These are phyloP conservation scores for Nematopogon swammerdamellus DNA, from an alignment of 2,888 invertebrate genomes.

Conservation along the genomic window DNA sequence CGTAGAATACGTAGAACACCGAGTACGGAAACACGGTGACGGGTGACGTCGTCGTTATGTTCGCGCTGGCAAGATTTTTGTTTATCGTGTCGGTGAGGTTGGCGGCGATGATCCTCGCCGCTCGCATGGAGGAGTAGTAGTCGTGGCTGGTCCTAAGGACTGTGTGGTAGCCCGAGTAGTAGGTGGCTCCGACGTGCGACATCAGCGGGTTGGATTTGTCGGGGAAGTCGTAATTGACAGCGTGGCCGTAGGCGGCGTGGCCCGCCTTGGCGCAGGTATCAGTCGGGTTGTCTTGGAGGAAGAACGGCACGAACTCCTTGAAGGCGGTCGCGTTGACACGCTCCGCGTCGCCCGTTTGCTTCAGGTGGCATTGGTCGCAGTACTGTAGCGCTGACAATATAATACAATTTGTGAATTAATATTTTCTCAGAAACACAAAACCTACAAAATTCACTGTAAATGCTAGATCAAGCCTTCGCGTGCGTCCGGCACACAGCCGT, in stretches of 20 bases:
- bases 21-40: conserved; percentile 86
- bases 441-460: no score
- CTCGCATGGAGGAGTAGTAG: conserved; percentile 83
- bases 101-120: conserved; percentile 75
- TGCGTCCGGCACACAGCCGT: no score
- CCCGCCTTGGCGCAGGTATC: conserved; percentile 75
- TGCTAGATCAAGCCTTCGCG: no score
- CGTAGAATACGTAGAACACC: conserved; percentile 98
- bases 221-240: conserved; percentile 58
- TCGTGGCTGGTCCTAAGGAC: conserved; percentile 86
- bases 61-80: conserved; percentile 46
- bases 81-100: conserved; percentile 79
- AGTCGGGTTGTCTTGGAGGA: conserved; percentile 79
- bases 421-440: no score
- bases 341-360: conserved; percentile 31
- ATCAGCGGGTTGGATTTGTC: conserved; percentile 27
- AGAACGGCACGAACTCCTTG: conserved; percentile 72
- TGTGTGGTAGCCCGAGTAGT: conserved; percentile 94
- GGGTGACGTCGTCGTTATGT: conserved; percentile 28
- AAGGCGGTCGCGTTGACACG: conserved; percentile 66
- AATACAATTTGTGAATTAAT: no score
- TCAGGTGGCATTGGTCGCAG: conserved; percentile 54
- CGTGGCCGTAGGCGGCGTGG: conserved; percentile 78
- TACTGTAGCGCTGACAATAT: background rate
- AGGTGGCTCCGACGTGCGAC: conserved; percentile 68